Conservation (phyloP, 2,888 invertebrate genomes). For the Masnerella sp. region DNA sequence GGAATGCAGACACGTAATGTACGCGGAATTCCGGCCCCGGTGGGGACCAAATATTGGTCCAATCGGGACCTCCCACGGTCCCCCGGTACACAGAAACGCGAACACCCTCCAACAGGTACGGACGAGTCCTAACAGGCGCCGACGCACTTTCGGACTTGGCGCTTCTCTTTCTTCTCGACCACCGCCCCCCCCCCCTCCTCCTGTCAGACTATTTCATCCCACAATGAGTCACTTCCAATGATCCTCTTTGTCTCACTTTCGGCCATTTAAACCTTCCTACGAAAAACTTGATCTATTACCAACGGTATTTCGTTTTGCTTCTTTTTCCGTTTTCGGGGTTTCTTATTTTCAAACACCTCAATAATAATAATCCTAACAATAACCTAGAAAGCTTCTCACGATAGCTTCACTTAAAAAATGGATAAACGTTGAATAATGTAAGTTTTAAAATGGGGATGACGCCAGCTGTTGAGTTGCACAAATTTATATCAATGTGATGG, state of each 20-base stretch:
- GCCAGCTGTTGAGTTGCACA: no score
- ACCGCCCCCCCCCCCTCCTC: background rate
- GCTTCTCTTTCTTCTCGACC: slow-evolving; percentile 35
- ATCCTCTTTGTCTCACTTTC: slow-evolving; percentile 30
- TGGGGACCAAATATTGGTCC: slow-evolving; percentile 71
- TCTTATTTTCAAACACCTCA: no score
- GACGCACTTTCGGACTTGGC: slow-evolving; percentile 16
- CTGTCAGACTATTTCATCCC: slow-evolving; percentile 11
- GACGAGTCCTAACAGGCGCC: slow-evolving; percentile 55
- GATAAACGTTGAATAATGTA: no score
- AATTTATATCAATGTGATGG: no score
- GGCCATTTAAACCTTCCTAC: slow-evolving; percentile 22
- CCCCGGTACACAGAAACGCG: no score
- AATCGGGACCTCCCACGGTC: slow-evolving; percentile 63
- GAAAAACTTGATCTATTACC: no score
- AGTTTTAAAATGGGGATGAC: no score
- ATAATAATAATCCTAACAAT: no score
- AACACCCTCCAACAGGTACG: slow-evolving; percentile 64
- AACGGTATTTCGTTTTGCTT: background rate
- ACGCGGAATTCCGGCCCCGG: slow-evolving; percentile 68
- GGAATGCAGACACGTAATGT: slow-evolving; percentile 76
- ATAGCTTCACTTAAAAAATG: no score
- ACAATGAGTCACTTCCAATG: slow-evolving; percentile 26
- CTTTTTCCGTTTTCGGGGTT: no score
- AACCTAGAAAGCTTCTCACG: no score